Percentiles rank a stretch among this genome's conserved stretches.
Conservation (phyloP, 2,113 vertebrate genomes). For the Phrynocephalus versicolor region DNA sequence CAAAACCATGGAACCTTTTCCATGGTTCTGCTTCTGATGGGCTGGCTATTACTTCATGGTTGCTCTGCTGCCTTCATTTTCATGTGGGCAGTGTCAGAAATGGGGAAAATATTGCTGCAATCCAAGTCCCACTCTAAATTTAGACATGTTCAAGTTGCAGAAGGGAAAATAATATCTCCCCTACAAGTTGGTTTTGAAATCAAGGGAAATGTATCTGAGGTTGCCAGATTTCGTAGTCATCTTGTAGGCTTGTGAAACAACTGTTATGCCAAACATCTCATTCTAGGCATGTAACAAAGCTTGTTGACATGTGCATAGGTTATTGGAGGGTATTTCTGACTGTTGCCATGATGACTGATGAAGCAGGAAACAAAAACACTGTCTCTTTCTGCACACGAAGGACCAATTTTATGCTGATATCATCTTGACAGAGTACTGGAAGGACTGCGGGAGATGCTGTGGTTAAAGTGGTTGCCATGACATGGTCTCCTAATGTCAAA, state of each 20-base stretch:
- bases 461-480: background rate
- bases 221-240: conserved; percentile 66
- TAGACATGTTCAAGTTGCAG: conserved; percentile 73
- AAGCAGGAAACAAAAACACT: conserved; percentile 50
- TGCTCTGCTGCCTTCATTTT: conserved; percentile 47
- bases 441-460: background rate
- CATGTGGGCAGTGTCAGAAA: conserved; percentile 63
- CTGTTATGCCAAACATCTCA: conserved; percentile 66
- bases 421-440: conserved; percentile 17
- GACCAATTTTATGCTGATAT: conserved; percentile 20
- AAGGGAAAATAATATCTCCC: conserved; percentile 65
- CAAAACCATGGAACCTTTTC: conserved; percentile 28
- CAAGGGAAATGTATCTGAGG: conserved; percentile 72
- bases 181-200: conserved; percentile 73
- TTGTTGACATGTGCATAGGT: conserved; percentile 51
- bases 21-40: conserved; percentile 31
- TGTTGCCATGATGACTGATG: conserved; percentile 62
- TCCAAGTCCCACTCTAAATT: conserved; percentile 73
- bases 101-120: conserved; percentile 58
- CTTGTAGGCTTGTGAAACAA: conserved; percentile 73
- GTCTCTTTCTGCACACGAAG: background rate
- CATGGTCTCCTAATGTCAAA: background rate
- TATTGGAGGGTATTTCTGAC: conserved; percentile 69
- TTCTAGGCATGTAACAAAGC: conserved; percentile 59
- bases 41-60: conserved; percentile 5